Evolutionary conservation across 2,888 invertebrate species (phyloP), one percentile per base, ranked within the genome.

Genomic region (Tethea ocularis): DNA sequence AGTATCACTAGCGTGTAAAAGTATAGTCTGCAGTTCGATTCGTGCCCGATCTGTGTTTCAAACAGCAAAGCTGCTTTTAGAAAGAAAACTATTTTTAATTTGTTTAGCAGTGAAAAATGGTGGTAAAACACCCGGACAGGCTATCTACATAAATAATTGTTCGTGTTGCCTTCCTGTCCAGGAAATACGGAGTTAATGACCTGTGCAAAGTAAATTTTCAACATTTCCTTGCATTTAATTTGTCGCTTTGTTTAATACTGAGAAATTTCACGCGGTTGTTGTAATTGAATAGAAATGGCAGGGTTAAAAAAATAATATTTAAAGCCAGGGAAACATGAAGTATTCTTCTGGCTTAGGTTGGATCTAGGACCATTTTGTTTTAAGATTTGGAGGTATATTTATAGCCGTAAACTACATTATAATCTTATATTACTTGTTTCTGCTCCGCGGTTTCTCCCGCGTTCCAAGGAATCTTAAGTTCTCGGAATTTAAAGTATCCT

Each of bases 91-190:
- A 24, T 54, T 33, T 54, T 22, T 33, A 54, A 54, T 54, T 76
- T 72, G 72, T 68, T 71, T 63, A 66, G 56, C 65, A 60, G 63
- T 78, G 75, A 75, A 78, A 79, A 78, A 73, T 76, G 71, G 72
- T 62, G 65, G 65, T 33, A 64, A 59, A 68, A 75, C 68, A 71
- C 69, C 66, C 64, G 66, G 63, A 68, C 63, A 62, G 62, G 63
- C 64, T 67, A 69, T 75, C 69, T 71, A 74, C 74, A 75, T 79
- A 80, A 82, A 82, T 81, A 82, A 84, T 82, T 81, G 78, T 77
- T 72, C 68, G 46, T 46, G 46, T 46, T 46, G 46, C 46, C 20
- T n/a, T 46, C 63, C 64, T 69, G 69, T 72, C 69, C 63, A 61
- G 62, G 65, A 75, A 78, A 78, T 78, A 75, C 74, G 71, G 74